phyloP scores from a whole-genome alignment of 2,797 vertebrate species.

The Echeneis naucrates region DNA sequence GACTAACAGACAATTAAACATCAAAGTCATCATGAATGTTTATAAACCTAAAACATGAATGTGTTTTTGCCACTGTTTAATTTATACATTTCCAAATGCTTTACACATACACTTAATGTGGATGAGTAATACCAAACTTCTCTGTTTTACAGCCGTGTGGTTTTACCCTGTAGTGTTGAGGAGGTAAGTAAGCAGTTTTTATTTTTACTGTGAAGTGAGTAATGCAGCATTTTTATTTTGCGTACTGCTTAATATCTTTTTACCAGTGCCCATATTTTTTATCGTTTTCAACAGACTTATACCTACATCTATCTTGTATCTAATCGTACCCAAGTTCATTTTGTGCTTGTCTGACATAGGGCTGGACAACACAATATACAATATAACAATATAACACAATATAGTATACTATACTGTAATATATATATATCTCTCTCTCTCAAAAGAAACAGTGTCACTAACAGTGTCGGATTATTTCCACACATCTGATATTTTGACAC shows the following conservation, averaged over 20 bases:
- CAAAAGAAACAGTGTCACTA: too few relatives aligned
- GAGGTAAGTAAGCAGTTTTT: slow-evolving; percentile 86
- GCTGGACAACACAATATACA: too few relatives aligned
- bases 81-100: background rate
- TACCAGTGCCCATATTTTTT: background rate
- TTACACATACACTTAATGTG: background rate
- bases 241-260: background rate
- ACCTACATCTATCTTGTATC: background rate
- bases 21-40: background rate
- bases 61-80: background rate
- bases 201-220: background rate
- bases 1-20: background rate
- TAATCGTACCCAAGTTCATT: background rate
- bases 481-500: too few relatives aligned
- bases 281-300: background rate
- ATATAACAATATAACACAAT: too few relatives aligned
- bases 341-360: background rate
- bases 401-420: too few relatives aligned
- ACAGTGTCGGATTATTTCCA: too few relatives aligned
- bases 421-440: too few relatives aligned
- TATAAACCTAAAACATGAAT: background rate
- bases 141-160: slow-evolving; percentile 90
- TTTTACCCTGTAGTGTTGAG: slow-evolving; percentile 95
- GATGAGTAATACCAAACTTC: background rate
- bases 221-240: background rate